Conservation (phyloP, 2,113 vertebrate species). For the Cinclus mexicanus region DNA sequence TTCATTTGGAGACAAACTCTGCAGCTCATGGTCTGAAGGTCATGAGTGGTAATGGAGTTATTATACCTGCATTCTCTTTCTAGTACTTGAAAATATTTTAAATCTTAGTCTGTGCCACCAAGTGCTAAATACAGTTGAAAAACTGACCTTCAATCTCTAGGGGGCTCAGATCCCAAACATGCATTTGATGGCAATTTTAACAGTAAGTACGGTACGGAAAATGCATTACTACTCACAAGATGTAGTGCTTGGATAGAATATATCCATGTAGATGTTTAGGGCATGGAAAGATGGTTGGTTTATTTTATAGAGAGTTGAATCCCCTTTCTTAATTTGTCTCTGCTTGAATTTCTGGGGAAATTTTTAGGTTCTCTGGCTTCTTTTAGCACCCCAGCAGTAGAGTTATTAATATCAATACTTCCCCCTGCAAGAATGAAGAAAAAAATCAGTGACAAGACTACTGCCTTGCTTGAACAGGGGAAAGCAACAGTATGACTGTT, state of each 20-base stretch:
- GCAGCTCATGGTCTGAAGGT: neutral
- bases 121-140: neutral
- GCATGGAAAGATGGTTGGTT: fast-evolving
- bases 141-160: neutral
- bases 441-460: neutral
- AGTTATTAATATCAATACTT: neutral
- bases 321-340: neutral
- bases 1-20: neutral
- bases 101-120: neutral
- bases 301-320: neutral
- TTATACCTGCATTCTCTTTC: neutral
- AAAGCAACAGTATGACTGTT: neutral
- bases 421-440: neutral
- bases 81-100: neutral
- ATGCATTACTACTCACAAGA: neutral
- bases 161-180: neutral
- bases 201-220: neutral
- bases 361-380: neutral
- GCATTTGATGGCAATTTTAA: neutral
- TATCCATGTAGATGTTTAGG: neutral
- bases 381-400: neutral
- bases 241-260: neutral
- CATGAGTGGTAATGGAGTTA: neutral
- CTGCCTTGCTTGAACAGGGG: neutral
- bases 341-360: neutral